These are phyloP conservation scores for Hydrozoanthus gracilis DNA, from an alignment of 92 coral and sea anemone genomes.

Conservation along the genomic window DNA sequence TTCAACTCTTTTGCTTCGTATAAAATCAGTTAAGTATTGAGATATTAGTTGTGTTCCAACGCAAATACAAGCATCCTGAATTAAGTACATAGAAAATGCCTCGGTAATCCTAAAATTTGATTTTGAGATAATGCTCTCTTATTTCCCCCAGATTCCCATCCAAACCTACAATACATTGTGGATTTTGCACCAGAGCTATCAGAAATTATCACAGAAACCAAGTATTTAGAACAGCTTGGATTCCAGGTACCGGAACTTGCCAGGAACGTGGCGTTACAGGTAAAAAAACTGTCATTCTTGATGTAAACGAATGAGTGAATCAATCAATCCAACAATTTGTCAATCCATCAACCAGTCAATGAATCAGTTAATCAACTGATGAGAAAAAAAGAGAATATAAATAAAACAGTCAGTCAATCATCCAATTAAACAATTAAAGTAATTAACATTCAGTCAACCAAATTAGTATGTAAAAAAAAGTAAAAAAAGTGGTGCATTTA, in stretches of 20 bases:
- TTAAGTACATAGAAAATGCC: no score
- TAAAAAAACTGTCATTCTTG: conserved; percentile 2
- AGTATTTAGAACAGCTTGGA: conserved; percentile 95
- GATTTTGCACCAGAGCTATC: conserved; percentile 96
- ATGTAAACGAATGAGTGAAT: background rate
- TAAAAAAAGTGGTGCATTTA: no score
- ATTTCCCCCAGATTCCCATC: conserved; percentile 72
- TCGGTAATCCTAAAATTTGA: no score
- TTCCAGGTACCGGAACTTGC: conserved; percentile 98
- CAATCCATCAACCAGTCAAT: background rate
- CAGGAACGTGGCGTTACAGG: conserved; percentile 97
- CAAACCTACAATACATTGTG: conserved; percentile 91
- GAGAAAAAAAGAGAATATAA: no score
- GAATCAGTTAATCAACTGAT: background rate
- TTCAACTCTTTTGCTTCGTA: no score
- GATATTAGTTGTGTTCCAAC: no score
- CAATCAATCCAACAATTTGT: background rate
- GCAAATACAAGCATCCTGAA: no score
- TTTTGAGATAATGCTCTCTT: background rate
- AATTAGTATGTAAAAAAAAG: background rate
- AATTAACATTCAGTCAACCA: background rate
- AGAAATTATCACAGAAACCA: conserved; percentile 91
- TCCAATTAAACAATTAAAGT: background rate
- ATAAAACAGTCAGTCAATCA: background rate
- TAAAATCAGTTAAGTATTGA: no score